A percentile compares a stretch with the other conserved stretches of the same genome.
Conservation (phyloP, 37 sponge, comb jelly and placozoan species). For the Crambe crambe region DNA sequence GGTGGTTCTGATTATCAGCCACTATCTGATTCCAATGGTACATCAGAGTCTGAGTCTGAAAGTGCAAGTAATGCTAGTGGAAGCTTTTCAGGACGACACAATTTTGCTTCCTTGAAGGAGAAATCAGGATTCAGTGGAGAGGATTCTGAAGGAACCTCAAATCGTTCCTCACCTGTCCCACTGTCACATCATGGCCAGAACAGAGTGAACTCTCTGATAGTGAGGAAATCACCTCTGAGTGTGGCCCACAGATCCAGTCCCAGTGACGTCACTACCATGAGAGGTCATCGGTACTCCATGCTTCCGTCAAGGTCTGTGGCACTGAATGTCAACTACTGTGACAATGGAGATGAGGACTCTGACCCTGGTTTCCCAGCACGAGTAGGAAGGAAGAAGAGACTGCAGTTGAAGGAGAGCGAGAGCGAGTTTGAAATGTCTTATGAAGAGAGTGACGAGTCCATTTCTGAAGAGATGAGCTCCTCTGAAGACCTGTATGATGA, state of each 20-base stretch:
- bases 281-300: conserved; percentile 5
- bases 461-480: conserved; percentile 12
- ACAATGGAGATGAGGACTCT: conserved; percentile 3
- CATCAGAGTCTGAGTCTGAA: not conserved
- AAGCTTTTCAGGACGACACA: not conserved
- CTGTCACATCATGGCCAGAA: not conserved
- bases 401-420: conserved; percentile 10
- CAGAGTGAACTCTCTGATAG: not conserved
- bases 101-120: not conserved
- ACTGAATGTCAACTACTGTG: conserved; percentile 13
- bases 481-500: not conserved
- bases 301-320: conserved; percentile 10
- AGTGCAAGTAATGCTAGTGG: not conserved
- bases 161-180: not conserved
- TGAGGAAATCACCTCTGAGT: conserved; percentile 2
- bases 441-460: not conserved
- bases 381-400: not conserved
- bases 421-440: conserved; percentile 55
- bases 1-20: conserved; percentile 19
- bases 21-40: not conserved
- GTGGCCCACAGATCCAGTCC: not conserved
- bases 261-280: conserved; percentile 4
- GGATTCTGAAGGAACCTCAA: not conserved
- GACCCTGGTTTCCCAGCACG: not conserved
- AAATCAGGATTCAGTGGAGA: not conserved